Evolutionary conservation across 2,888 invertebrate species (phyloP).

Genomic region (Drosophila siamana): DNA sequence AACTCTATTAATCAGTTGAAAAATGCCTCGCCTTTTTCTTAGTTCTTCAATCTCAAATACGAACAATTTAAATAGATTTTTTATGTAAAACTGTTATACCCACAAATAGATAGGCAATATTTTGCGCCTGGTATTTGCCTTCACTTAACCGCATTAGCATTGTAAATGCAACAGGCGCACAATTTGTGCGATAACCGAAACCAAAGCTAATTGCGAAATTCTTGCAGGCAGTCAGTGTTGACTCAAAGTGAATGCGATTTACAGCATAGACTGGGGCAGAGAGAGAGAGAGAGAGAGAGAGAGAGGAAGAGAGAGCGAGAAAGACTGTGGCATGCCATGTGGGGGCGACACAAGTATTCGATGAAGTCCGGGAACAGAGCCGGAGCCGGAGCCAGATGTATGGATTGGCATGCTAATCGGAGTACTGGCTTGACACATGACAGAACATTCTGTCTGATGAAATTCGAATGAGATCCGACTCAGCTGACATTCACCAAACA

Average conservation of each 20-base stretch:
- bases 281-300: neutral
- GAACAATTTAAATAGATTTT: neutral
- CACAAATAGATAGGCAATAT: neutral
- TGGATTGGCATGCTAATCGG: slow-evolving; percentile 64
- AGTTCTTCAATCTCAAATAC: neutral
- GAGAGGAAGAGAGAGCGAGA: neutral
- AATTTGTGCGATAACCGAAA: slow-evolving; percentile 57
- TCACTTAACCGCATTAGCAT: slow-evolving; percentile 58
- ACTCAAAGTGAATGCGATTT: slow-evolving; percentile 53
- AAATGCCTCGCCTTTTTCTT: neutral
- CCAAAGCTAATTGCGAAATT: slow-evolving; percentile 75
- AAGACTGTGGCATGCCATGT: slow-evolving; percentile 11
- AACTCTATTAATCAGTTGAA: neutral
- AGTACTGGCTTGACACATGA: neutral
- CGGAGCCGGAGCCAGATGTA: slow-evolving; percentile 64
- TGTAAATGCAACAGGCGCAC: slow-evolving; percentile 60
- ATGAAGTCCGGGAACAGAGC: slow-evolving; percentile 74
- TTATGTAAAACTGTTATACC: slow-evolving; percentile 26
- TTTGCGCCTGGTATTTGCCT: slow-evolving; percentile 25
- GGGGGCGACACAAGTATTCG: slow-evolving; percentile 21
- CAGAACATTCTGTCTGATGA: slow-evolving; percentile 66
- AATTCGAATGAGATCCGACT: slow-evolving; percentile 33
- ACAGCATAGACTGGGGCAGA: neutral
- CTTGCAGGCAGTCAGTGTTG: slow-evolving; percentile 67
- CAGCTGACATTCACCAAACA: slow-evolving; percentile 24